Base-by-base conservation (phyloP, 1,140 invertebrate species). In the Belonocnema kinseyi region DNA sequence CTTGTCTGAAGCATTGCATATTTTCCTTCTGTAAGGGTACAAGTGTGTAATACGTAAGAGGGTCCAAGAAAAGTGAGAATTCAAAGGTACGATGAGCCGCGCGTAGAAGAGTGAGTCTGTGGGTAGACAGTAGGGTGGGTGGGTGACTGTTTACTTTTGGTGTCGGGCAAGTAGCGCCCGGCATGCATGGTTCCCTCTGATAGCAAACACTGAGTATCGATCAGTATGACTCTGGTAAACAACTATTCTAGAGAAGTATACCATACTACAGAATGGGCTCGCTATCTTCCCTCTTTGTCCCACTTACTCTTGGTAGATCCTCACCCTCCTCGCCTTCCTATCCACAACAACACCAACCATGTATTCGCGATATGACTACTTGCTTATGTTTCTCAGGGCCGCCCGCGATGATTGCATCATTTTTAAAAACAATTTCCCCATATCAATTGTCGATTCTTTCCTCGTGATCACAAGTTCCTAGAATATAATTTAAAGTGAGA, bases 211-310 rank as follows among this genome's bases (percentile, higher is more conserved):
- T 84, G 86, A 87, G 87, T 91, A 91, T 91, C 90, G 90, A 91
- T 90, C 90, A 90, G 90, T 90, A 90, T 90, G 86, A 90, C 89
- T 91, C 87, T 88, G 88, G 90, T 91, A 91, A 91, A 91, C 90
- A 91, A 91, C 89, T 90, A 91, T 90, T 90, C 90, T 87, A 82
- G 85, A 87, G 86, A 86, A 85, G 85, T 86, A 87, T 89, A 86
- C 87, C 86, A 84, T 80, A 61, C 21, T 66, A 46, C 11, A 84
- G 87, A 86, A 87, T 87, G 85, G 83, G 85, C 83, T 79, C 50
- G 78, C 73, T 78, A 79, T 81, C 77, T 77, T 82, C 80, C 80
- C 75, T 78, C 72, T 46, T 46, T 10, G 40, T 46, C 2, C 10
- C 40, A 11, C 40, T 40, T 66, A 21, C 46, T 66, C 13, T n/a